These are phyloP conservation scores for Equus quagga DNA, from an alignment of 2,113 vertebrate species.

Conservation along the genomic window DNA sequence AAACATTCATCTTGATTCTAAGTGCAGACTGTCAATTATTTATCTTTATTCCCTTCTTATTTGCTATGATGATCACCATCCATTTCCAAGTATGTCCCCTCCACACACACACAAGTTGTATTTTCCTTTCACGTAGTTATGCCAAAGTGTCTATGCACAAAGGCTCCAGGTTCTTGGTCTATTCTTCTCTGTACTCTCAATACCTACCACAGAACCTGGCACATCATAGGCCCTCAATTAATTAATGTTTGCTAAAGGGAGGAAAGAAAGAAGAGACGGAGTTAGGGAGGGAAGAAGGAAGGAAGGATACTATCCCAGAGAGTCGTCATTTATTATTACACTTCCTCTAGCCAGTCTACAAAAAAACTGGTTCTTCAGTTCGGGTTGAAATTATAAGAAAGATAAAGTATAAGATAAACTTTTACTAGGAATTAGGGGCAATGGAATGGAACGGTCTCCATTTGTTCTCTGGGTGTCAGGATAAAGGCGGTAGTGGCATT, in stretches of 20 bases:
- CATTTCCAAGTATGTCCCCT: not conserved
- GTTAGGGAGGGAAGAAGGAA: not conserved
- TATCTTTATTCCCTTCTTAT: not conserved
- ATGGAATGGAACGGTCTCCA: not conserved
- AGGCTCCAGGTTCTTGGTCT: not conserved
- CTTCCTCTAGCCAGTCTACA: not conserved
- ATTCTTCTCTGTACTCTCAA: not conserved
- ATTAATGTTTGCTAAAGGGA: not conserved
- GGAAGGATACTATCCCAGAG: not conserved
- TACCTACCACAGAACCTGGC: not conserved
- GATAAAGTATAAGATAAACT: not conserved
- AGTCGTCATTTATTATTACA: not conserved
- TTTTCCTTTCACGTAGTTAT: not conserved
- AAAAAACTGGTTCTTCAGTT: not conserved
- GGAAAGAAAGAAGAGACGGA: not conserved
- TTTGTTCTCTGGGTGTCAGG: not conserved
- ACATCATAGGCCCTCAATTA: not conserved
- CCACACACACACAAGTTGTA: not conserved
- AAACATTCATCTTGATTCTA: not conserved
- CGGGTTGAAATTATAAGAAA: not conserved
- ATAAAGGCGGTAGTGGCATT: not conserved
- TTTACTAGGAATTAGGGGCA: not conserved
- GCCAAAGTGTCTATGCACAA: not conserved
- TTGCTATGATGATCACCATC: not conserved
- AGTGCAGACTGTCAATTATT: not conserved